phyloP scores from a whole-genome alignment of 92 coral and sea anemone genomes.

The Galaxea fascicularis region DNA sequence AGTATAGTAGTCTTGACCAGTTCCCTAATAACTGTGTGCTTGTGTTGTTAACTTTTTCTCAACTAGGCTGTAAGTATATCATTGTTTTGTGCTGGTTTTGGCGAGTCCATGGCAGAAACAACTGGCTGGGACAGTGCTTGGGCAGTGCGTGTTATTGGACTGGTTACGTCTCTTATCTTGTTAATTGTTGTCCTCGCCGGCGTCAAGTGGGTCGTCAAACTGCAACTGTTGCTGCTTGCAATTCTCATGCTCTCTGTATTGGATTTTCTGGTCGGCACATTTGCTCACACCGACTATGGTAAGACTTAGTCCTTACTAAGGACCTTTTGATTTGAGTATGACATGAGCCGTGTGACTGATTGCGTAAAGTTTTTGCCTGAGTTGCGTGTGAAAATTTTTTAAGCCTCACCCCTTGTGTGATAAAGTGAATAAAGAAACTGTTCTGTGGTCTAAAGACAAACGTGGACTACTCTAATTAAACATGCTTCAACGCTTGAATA shows the following conservation, averaged over 20 bases:
- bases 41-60: neutral
- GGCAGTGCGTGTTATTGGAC: constrained; percentile 97
- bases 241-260: constrained; percentile 91
- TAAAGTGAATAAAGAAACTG: too few species aligned
- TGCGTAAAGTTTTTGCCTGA: too few species aligned
- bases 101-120: constrained; percentile 96
- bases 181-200: constrained; percentile 97
- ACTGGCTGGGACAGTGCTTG: constrained; percentile 96
- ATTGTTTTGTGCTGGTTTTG: constrained; percentile 97
- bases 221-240: constrained; percentile 91
- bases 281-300: constrained; percentile 98
- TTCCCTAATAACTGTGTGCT: too few species aligned
- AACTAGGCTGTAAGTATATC: constrained; percentile 95
- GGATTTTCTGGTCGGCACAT: constrained; percentile 98
- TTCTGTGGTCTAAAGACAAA: too few species aligned
- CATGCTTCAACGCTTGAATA: too few species aligned
- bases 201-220: constrained; percentile 98
- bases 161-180: constrained; percentile 82
- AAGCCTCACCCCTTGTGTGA: too few species aligned
- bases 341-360: too few species aligned
- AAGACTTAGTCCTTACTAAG: neutral
- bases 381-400: too few species aligned
- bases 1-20: too few species aligned
- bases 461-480: too few species aligned
- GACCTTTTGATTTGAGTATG: too few species aligned